phyloP scores from a whole-genome alignment of 2,113 vertebrate genomes.

The Oceanites oceanicus region DNA sequence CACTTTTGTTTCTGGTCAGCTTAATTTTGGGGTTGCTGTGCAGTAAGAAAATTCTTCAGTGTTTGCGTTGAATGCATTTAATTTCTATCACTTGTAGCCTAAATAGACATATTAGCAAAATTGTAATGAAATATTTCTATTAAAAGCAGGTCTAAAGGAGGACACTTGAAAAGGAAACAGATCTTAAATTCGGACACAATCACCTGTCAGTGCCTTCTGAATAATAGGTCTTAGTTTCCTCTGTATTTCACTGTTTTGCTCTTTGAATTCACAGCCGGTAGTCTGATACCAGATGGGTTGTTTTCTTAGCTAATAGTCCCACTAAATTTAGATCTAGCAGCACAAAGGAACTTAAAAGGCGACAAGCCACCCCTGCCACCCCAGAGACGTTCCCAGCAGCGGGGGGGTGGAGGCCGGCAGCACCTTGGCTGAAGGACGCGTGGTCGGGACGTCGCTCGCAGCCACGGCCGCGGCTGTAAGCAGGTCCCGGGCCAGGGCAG shows the following conservation, averaged over 20 bases:
- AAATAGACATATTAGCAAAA: not conserved
- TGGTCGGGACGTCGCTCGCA: not conserved
- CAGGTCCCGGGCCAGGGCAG: not conserved
- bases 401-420: not conserved
- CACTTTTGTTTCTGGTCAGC: not conserved
- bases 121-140: not conserved
- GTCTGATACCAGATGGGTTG: not conserved
- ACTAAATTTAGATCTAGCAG: not conserved
- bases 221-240: not conserved
- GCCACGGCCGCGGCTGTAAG: fast-evolving
- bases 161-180: not conserved
- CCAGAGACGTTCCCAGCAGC: not conserved
- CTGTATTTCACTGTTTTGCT: not conserved
- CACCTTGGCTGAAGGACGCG: fast-evolving
- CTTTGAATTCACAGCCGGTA: not conserved
- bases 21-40: not conserved
- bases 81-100: not conserved
- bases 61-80: not conserved
- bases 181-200: not conserved
- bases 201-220: not conserved
- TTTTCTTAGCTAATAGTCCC: not conserved
- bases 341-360: not conserved
- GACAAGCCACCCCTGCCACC: not conserved
- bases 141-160: not conserved
- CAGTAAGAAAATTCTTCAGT: not conserved